Base-by-base conservation (phyloP, 2,888 invertebrate genomes). In the Gryllus longicercus region DNA sequence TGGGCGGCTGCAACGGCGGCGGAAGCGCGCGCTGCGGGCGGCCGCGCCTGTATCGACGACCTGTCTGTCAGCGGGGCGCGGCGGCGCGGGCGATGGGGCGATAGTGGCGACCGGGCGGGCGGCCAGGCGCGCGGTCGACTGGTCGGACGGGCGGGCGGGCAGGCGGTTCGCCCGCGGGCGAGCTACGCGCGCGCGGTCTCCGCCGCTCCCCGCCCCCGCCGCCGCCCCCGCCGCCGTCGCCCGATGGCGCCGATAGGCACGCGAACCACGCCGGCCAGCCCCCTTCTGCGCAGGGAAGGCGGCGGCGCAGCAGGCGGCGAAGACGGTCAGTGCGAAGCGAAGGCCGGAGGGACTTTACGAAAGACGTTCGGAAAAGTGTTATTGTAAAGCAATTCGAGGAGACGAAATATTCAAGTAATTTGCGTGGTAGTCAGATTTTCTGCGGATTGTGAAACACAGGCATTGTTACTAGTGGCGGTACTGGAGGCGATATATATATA, bases 81-180 rank as follows among this genome's bases (percentile, higher is more conserved):
- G 63, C 63, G 63, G 63, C 63, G 63, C 63, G 63, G 16, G 63
- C 63, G 63, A 63, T 63, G 63, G 63, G 63, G 63, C 63, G 63
- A 63, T 63, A 63, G n/a, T n/a, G n/a, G 63, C 63, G 63, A 38
- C 38, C 8, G 38, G 16, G 63, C 63, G 16, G 63, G 16, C 63
- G 63, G 63, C 63, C 63, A 14, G 63, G 16, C n/a, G 63, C 63
- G 16, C n/a, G 63, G n/a, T 63, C 63, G 63, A 3, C 5, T 3
- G 63, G 63, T 4, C 63, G 63, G 63, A 3, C 16, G 63, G 63
- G 63, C 63, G 18, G 63, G 14, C 63, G n/a, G 63, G n/a, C n/a
- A n/a, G n/a, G n/a, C n/a, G n/a, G n/a, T 63, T 14, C 63, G n/a
- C 16, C 63, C 63, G 63, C 63, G 63, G n/a, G 63, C 63, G 63